A percentile compares a stretch with the other conserved stretches of the same genome.
These are phyloP conservation scores for Elephantulus edwardii DNA, from an alignment of 2,113 vertebrate species.

Conservation along the genomic window DNA sequence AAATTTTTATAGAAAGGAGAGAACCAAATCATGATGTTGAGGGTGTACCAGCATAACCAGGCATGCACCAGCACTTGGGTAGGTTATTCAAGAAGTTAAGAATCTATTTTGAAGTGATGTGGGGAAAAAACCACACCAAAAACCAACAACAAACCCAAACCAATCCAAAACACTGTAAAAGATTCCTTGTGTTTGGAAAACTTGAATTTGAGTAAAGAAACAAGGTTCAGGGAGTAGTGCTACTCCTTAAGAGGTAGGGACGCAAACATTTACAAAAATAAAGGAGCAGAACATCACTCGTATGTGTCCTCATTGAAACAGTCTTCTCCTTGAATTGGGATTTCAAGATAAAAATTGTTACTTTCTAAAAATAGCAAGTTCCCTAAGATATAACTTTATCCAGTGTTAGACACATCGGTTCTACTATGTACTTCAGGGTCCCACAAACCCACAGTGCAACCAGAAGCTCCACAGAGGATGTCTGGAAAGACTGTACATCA, in stretches of 20 bases:
- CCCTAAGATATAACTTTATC: background rate
- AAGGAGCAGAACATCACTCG: background rate
- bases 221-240: background rate
- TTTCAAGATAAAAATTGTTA: background rate
- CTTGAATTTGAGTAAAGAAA: background rate
- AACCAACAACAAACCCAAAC: no score
- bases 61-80: background rate
- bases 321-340: background rate
- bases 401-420: no score
- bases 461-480: background rate
- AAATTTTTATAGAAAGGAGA: background rate
- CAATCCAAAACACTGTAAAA: background rate
- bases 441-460: background rate
- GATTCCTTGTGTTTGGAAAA: conserved; percentile 9
- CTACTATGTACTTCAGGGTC: background rate
- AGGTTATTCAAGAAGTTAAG: conserved; percentile 31
- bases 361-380: background rate
- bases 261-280: background rate
- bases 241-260: background rate
- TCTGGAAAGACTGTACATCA: background rate
- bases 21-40: background rate
- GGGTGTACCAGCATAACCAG: background rate
- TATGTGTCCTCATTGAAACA: background rate
- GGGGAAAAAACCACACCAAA: no score
- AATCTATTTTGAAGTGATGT: background rate